Evolutionary conservation across 2,888 invertebrate genomes (phyloP), one percentile per base, ranked within the genome.

Genomic region (Platypus cylindrus): DNA sequence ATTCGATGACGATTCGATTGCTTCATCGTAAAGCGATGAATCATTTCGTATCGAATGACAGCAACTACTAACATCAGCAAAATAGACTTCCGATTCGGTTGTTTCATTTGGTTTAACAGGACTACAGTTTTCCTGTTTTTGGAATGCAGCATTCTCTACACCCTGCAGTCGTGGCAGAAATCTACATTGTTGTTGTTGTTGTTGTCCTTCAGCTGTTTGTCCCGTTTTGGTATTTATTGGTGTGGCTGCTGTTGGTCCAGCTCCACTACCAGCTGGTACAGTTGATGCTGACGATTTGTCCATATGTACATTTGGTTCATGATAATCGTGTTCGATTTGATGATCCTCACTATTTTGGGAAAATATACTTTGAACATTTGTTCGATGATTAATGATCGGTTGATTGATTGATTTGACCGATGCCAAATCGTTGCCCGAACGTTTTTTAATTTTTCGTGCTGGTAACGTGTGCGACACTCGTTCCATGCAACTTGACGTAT

Each of bases 21-120:
- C 69, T 47, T 71, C 64, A 45, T 71, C 71, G 45, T 73, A 71
- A 23, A 71, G 59, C 16, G 70, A 68, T 8, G 70, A 71, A 40
- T 66, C 65, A 46, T 66, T 65, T 37, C 62, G 50, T 1, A 79
- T 70, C 3, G 79, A 79, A 30, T 78, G 75, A 50, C 80, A 80
- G 50, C 84, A 85, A 50, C 85, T 85, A 38, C 82, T 83, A 0
- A 84, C 85, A 47, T 86, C 85, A 0, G 84, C 85, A 51, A 86
- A 86, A 54, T 86, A 86, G 0, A 86, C 75, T 54, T 86, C 86
- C 0, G 83, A 83, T 52, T 85, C 85, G 0, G 81, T 71, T 16
- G 75, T 71, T 51, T 76, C 77, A n/a, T n/a, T n/a, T 8, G 61
- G 52, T 41, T 67, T 70, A 11, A 56, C 54, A 26, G 69, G 69